Evolutionary conservation across 2,113 vertebrate species (phyloP).

Genomic region (Bucco capensis): DNA sequence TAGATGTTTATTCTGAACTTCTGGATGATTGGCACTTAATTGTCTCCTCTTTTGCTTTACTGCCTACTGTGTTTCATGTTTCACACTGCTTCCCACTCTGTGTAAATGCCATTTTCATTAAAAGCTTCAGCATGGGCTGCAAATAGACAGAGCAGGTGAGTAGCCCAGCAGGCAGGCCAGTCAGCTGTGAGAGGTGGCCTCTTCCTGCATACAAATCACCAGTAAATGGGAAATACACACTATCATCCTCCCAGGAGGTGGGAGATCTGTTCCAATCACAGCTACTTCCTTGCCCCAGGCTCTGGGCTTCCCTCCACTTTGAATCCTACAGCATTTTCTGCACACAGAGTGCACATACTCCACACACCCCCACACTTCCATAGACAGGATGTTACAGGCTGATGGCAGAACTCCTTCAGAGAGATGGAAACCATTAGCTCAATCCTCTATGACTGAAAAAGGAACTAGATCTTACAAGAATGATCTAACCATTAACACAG

Average conservation of each 20-base stretch:
- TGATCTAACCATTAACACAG: neutral
- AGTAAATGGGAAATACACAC: neutral
- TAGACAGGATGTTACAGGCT: neutral
- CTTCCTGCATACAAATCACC: slow-evolving; percentile 26
- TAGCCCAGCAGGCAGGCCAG: slow-evolving; percentile 22
- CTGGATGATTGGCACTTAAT: neutral
- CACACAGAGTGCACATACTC: neutral
- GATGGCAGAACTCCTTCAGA: neutral
- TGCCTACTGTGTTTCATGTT: neutral
- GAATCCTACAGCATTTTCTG: neutral
- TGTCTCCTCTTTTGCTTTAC: neutral
- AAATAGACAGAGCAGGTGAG: slow-evolving; percentile 26
- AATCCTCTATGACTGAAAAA: neutral
- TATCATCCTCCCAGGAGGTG: neutral
- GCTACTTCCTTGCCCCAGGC: neutral
- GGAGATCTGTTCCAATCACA: neutral
- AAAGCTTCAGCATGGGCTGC: neutral
- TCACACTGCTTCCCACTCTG: neutral
- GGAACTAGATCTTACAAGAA: neutral
- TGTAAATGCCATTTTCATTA: neutral
- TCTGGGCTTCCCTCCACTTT: neutral
- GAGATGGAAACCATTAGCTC: neutral
- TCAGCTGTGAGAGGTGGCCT: neutral
- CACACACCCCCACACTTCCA: too few relatives aligned
- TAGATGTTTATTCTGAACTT: neutral